Evolutionary conservation across 2,113 vertebrate genomes (phyloP).

Genomic region (Haemorhous mexicanus): DNA sequence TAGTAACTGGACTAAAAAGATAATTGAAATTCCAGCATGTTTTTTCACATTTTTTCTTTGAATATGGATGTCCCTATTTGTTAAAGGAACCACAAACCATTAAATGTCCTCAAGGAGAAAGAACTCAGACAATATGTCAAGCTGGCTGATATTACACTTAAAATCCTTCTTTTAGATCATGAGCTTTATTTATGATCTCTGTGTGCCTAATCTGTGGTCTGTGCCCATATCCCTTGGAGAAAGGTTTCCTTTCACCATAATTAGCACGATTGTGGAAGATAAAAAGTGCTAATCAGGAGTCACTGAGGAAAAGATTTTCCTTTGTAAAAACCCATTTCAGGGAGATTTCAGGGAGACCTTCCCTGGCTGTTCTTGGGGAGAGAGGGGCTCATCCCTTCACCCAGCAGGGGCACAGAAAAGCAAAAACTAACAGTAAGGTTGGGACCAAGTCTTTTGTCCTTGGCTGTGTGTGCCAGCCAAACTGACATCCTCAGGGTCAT

Average conservation of each 20-base stretch:
- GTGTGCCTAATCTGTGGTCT: background rate
- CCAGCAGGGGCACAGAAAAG: background rate
- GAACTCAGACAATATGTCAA: background rate
- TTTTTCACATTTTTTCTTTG: background rate
- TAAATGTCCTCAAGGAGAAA: background rate
- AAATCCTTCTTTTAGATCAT: background rate
- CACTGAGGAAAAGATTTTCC: background rate
- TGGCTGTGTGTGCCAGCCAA: background rate
- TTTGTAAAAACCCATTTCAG: background rate
- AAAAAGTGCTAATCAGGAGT: background rate
- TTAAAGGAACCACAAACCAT: background rate
- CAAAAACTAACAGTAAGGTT: background rate
- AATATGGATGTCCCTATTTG: background rate
- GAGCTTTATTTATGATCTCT: background rate
- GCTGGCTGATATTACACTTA: background rate
- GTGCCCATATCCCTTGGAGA: background rate
- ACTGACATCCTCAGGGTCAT: background rate
- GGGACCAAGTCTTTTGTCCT: background rate
- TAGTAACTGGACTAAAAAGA: background rate
- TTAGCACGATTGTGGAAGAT: background rate
- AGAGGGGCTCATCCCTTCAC: background rate
- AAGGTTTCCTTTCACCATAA: background rate
- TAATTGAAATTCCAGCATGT: background rate
- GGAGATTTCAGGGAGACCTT: background rate
- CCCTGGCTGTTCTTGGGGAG: accelerated